Evolutionary conservation across 2,113 vertebrate genomes (phyloP).

Genomic region (Nycticebus coucang): DNA sequence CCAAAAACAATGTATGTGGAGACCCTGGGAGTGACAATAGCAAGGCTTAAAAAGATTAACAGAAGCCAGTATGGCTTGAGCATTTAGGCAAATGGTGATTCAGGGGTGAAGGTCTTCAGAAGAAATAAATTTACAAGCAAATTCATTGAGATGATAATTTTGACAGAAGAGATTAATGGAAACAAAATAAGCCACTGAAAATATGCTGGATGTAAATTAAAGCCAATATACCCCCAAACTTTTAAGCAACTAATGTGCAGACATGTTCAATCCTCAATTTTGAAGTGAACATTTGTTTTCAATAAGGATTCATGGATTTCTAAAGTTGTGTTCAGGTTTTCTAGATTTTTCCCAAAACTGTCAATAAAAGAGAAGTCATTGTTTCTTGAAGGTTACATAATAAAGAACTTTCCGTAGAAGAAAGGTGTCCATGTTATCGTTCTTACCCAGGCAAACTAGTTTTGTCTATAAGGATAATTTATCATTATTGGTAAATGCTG

Average conservation of each 20-base stretch:
- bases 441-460: background rate
- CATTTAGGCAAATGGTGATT: background rate
- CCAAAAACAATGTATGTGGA: background rate
- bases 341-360: constrained; percentile 10
- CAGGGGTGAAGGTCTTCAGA: background rate
- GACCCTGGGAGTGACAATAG: background rate
- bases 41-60: background rate
- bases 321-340: constrained; percentile 1
- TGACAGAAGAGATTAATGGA: background rate
- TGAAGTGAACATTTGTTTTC: constrained; percentile 28
- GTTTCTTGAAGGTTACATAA: background rate
- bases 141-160: background rate
- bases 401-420: background rate
- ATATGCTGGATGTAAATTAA: background rate
- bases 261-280: background rate
- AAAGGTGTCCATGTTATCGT: background rate
- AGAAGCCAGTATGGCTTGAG: background rate
- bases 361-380: background rate
- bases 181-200: background rate
- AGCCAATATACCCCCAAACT: background rate
- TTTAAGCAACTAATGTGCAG: background rate
- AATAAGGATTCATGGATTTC: constrained; percentile 12
- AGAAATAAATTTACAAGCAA: background rate
- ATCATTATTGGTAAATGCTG: background rate
- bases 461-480: constrained; percentile 47